phyloP scores from a whole-genome alignment of 2,797 vertebrate genomes.

The Toxotes lorentzi region DNA sequence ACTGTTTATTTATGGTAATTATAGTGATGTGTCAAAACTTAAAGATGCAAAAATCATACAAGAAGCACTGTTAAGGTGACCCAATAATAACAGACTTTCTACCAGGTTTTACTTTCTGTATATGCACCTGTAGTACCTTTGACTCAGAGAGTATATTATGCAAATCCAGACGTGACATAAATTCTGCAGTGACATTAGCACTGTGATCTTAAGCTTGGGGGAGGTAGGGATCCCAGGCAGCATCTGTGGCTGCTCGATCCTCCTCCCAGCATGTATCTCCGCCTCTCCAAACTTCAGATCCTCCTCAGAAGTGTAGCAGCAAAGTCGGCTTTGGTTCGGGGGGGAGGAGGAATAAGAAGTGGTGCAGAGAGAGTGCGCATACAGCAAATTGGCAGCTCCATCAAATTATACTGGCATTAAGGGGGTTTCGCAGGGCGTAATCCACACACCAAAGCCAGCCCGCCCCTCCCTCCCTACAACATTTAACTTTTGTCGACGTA shows the following conservation, averaged over 20 bases:
- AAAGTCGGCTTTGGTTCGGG: constrained; percentile 80
- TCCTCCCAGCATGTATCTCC: constrained; percentile 66
- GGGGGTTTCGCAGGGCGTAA: constrained; percentile 81
- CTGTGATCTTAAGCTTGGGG: constrained; percentile 64
- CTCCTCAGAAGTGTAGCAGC: constrained; percentile 71
- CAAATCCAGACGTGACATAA: constrained; percentile 70
- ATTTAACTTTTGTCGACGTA: constrained; percentile 88
- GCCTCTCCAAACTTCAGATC: constrained; percentile 80
- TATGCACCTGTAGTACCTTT: constrained; percentile 67
- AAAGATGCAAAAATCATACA: background rate
- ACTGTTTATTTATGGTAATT: constrained; percentile 6
- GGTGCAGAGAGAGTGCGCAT: constrained; percentile 80
- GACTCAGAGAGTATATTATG: constrained; percentile 64
- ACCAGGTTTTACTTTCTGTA: constrained; percentile 14
- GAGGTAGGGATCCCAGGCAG: constrained; percentile 57
- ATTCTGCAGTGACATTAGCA: constrained; percentile 62
- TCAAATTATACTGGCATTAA: constrained; percentile 89
- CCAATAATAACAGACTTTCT: constrained; percentile 1
- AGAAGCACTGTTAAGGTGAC: constrained; percentile 16
- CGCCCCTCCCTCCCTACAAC: constrained; percentile 83
- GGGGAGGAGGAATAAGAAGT: constrained; percentile 63
- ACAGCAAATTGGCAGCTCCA: constrained; percentile 88
- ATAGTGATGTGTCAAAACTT: background rate
- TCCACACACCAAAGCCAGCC: constrained; percentile 83
- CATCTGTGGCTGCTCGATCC: constrained; percentile 57